Base-by-base conservation (phyloP, 2,113 vertebrate species). In the Mixornis gularis region DNA sequence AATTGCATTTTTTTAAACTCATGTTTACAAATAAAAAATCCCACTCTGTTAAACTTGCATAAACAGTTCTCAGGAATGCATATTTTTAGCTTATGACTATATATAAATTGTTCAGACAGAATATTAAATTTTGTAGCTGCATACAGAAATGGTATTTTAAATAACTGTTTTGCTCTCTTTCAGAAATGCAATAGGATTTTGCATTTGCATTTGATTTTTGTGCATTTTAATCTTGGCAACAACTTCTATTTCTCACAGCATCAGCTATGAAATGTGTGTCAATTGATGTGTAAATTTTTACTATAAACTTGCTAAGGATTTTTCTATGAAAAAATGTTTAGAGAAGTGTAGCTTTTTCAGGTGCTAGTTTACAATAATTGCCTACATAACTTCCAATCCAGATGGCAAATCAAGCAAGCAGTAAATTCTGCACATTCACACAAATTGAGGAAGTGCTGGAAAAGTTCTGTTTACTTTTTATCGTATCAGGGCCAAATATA, bases 241-340 rank as follows among this genome's bases (percentile, higher is more conserved):
- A 18, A n/a, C 68, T 86, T 91, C 79, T 79, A 51, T 89, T 90
- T 83, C 63, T 70, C 83, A 56, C 32, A 76, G 68, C 73, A 72
- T 79, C 55, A 84, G 66, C 87, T 80, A 80, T 92, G 85, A 85
- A 93, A 68, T 58, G 51, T 51, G 58, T 62, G 74, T 81, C 90
- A 92, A 63, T 58, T 83, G 87, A 92, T 85, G 64, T 93, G 87
- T 79, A 93, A 85, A 92, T 94, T 85, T 92, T 95, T 79, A 60
- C 59, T 60, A 59, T 94, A 84, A 93, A 94, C 65, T 46, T 72
- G 38, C 2, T 4, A 85, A 82, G 44, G 55, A 44, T 40, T 93
- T 90, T 81, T 90, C 59, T 82, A 34, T 92, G 69, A 81, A 82
- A 82, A 94, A 86, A 62, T 93, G 44, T 93, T 92, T 87, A 68